These are phyloP conservation scores for Fistularia tabacaria DNA, from an alignment of 2,797 vertebrate species.

Conservation along the genomic window DNA sequence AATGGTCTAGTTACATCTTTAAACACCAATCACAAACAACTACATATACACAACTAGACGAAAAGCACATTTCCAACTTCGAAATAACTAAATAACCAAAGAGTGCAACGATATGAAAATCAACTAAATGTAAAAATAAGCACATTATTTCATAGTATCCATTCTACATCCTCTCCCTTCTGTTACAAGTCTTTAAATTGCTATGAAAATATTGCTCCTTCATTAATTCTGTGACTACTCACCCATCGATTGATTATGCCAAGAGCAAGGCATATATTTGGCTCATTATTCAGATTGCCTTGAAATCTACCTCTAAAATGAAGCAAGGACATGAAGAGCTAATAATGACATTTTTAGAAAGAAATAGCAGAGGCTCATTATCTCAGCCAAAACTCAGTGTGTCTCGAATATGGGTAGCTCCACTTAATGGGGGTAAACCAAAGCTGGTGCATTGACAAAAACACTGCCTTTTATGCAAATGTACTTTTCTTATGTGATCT, in stretches of 20 bases:
- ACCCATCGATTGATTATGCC: conserved; percentile 29
- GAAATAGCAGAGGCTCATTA: conserved; percentile 14
- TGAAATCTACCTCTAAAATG: conserved; percentile 25
- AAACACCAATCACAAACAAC: neutral
- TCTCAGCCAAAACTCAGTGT: conserved; percentile 8
- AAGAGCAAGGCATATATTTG: conserved; percentile 15
- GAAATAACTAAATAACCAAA: too few species aligned
- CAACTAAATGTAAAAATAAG: too few species aligned
- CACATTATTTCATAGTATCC: too few species aligned
- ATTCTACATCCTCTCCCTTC: neutral
- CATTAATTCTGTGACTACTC: conserved; percentile 25
- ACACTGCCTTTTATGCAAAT: too few species aligned
- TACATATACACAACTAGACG: too few species aligned
- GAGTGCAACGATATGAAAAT: too few species aligned
- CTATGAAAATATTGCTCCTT: conserved; percentile 10
- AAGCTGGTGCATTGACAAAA: neutral
- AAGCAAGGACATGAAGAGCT: conserved; percentile 10
- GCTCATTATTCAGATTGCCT: conserved; percentile 32
- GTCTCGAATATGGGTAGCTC: conserved; percentile 1
- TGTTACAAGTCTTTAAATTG: conserved; percentile 8
- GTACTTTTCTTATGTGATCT: too few species aligned
- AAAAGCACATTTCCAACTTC: too few species aligned
- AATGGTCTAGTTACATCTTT: conserved; percentile 6
- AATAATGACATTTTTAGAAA: conserved; percentile 25
- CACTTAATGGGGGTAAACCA: neutral